Conservation (phyloP, 2,797 vertebrate species). For the Helarctos malayanus region DNA sequence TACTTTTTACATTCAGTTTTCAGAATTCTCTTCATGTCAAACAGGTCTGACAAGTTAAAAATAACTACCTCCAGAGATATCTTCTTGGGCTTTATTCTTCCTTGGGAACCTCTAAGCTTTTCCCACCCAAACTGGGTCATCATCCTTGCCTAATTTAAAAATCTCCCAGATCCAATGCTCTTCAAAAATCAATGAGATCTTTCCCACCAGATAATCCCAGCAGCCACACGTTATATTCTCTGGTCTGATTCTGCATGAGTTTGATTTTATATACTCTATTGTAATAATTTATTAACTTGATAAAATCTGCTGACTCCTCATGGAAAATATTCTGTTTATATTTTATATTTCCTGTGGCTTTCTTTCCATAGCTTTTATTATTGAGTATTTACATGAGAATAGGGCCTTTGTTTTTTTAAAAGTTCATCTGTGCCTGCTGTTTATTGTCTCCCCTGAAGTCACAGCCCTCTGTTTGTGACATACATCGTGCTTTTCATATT, state of each 20-base stretch:
- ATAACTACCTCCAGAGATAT: conserved; percentile 86
- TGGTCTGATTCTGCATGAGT: conserved; percentile 80
- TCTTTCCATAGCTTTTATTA: conserved; percentile 72
- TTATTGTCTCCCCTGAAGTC: conserved; percentile 69
- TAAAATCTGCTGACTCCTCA: conserved; percentile 84
- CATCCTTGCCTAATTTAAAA: conserved; percentile 85
- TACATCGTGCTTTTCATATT: conserved; percentile 75
- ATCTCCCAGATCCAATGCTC: conserved; percentile 83
- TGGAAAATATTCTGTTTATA: conserved; percentile 79
- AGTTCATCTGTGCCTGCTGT: conserved; percentile 80
- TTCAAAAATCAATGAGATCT: conserved; percentile 84
- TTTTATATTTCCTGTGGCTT: conserved; percentile 74
- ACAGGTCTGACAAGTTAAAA: conserved; percentile 87
- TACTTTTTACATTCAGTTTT: conserved; percentile 81
- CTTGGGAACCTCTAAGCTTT: conserved; percentile 84
- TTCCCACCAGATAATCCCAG: conserved; percentile 85
- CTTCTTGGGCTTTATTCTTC: conserved; percentile 83
- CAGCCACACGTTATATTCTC: conserved; percentile 74
- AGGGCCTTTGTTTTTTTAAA: conserved; percentile 79
- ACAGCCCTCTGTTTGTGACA: conserved; percentile 68
- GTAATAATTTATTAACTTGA: conserved; percentile 88
- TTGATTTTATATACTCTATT: conserved; percentile 85
- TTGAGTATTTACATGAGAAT: conserved; percentile 84
- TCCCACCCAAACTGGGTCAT: conserved; percentile 86
- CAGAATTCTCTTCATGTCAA: conserved; percentile 83